These are phyloP conservation scores for Callipepla californica DNA, from an alignment of 2,113 vertebrate genomes.

Conservation along the genomic window DNA sequence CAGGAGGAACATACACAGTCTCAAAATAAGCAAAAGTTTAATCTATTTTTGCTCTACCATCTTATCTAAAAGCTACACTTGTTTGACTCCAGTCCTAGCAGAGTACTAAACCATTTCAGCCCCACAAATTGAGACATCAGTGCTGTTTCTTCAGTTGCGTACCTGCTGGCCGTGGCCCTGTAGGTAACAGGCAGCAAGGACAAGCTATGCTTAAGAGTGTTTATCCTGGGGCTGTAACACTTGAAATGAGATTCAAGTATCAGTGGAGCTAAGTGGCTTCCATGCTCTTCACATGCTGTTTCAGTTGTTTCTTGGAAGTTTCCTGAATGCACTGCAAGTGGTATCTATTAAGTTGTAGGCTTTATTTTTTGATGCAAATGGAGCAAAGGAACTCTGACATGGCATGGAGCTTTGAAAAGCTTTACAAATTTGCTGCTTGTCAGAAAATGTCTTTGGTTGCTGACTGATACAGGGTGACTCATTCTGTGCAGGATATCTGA, in stretches of 20 bases:
- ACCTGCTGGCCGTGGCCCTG: fast-evolving
- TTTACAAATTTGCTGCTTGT: background rate
- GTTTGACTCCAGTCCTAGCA: background rate
- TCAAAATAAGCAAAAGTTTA: background rate
- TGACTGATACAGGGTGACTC: background rate
- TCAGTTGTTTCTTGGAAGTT: background rate
- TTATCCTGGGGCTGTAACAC: fast-evolving
- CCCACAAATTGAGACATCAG: background rate
- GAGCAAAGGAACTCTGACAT: background rate
- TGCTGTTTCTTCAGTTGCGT: background rate
- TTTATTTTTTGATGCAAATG: background rate
- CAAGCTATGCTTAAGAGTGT: fast-evolving
- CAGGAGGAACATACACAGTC: background rate
- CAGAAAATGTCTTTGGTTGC: fast-evolving
- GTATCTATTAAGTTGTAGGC: background rate
- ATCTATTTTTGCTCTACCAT: background rate
- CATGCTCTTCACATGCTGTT: fast-evolving
- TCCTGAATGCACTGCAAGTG: background rate
- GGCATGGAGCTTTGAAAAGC: background rate
- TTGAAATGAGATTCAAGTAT: fast-evolving
- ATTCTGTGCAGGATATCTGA: background rate
- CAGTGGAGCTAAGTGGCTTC: background rate
- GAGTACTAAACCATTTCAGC: background rate
- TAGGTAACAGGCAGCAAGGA: background rate
- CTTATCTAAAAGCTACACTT: background rate